A percentile compares a stretch with the other conserved stretches of the same genome.
Evolutionary conservation across 1,140 invertebrate genomes (phyloP).

Genomic region (Sesamia nonagrioides): DNA sequence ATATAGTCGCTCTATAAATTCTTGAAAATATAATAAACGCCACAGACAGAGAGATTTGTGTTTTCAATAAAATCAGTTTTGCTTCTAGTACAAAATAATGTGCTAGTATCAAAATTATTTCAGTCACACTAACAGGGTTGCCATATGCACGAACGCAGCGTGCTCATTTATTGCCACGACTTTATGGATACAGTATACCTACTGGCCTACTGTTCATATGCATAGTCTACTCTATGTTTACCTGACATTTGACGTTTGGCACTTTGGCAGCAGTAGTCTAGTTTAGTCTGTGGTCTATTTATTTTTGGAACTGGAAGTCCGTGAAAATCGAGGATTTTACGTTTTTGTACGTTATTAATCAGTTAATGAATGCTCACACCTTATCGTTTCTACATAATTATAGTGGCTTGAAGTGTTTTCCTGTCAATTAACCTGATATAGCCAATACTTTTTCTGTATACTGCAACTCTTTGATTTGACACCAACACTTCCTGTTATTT

Average conservation of each 20-base stretch:
- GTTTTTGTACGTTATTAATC: constrained; percentile 46
- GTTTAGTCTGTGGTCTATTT: constrained; percentile 68
- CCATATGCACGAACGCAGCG: too few species aligned
- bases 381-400: constrained; percentile 17
- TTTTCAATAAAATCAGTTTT: too few species aligned
- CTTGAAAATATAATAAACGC: too few species aligned
- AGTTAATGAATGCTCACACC: constrained; percentile 33
- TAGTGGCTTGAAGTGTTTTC: not conserved
- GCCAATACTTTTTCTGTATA: not conserved
- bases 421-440: not conserved
- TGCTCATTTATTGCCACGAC: too few species aligned
- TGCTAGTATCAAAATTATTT: too few species aligned
- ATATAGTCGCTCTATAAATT: too few species aligned
- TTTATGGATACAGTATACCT: too few species aligned
- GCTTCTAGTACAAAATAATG: too few species aligned
- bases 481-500: constrained; percentile 56
- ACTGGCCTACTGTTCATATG: too few species aligned
- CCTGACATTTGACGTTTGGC: not conserved
- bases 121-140: too few species aligned
- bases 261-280: not conserved
- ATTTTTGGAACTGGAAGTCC: constrained; percentile 81
- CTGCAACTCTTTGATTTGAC: constrained; percentile 20
- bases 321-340: constrained; percentile 64
- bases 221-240: not conserved
- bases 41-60: too few species aligned